Conservation (phyloP, 1,140 invertebrate genomes). For the Ceratosolen fusciceps region DNA sequence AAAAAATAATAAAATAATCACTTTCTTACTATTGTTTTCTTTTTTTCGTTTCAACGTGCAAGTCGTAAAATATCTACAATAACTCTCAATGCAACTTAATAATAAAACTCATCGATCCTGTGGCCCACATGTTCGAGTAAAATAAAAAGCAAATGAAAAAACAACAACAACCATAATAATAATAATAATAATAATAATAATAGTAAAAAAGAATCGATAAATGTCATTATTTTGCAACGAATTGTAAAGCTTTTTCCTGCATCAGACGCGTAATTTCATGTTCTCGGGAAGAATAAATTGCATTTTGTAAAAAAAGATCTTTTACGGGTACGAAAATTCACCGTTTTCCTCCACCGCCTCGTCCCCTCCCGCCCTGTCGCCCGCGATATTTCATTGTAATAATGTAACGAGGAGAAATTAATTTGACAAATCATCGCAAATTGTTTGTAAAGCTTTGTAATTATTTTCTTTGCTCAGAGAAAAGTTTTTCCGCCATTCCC, state of each 20-base stretch:
- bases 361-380: background rate
- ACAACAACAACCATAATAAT: no score
- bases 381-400: background rate
- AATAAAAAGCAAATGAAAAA: slow-evolving; percentile 15
- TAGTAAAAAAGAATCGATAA: background rate
- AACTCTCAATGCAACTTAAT: slow-evolving; percentile 11
- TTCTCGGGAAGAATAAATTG: background rate
- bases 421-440: no score
- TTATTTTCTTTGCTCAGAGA: slow-evolving; percentile 23
- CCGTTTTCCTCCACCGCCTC: background rate
- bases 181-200: no score
- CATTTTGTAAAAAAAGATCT: slow-evolving; percentile 4
- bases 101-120: slow-evolving; percentile 6
- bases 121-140: slow-evolving; percentile 5
- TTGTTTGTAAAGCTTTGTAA: no score
- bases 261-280: slow-evolving; percentile 4
- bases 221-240: slow-evolving; percentile 8
- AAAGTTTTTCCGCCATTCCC: no score
- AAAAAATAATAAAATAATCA: slow-evolving; percentile 18
- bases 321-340: slow-evolving; percentile 1
- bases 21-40: slow-evolving; percentile 25
- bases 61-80: slow-evolving; percentile 9
- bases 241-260: slow-evolving; percentile 23
- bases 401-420: no score
- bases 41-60: slow-evolving; percentile 33